Conservation (phyloP, 2,113 vertebrate species). For the Triplophysa dalaica region DNA sequence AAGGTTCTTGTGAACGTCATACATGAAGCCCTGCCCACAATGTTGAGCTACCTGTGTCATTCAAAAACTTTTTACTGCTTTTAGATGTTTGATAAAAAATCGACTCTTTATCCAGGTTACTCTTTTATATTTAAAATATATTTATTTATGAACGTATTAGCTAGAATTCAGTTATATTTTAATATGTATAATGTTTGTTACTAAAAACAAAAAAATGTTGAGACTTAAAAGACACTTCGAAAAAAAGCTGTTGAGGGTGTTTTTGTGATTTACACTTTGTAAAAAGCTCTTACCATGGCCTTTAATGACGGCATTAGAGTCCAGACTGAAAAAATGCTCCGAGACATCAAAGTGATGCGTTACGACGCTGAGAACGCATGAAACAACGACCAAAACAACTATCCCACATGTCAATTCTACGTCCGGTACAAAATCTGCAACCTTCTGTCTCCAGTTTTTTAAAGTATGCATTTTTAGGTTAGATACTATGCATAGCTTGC, state of each 20-base stretch:
- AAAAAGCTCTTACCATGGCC: conserved; percentile 52
- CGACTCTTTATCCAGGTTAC: too few relatives aligned
- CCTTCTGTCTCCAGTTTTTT: neutral
- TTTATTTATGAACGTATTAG: too few relatives aligned
- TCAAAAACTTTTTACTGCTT: too few relatives aligned
- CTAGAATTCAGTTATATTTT: neutral
- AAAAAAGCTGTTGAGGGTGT: neutral
- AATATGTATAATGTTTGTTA: neutral
- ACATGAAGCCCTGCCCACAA: too few relatives aligned
- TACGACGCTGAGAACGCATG: conserved; percentile 33
- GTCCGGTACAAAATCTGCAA: conserved; percentile 8
- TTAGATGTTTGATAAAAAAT: too few relatives aligned
- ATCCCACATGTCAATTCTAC: conserved; percentile 45
- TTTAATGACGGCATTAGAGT: conserved; percentile 35
- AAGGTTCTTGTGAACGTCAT: neutral
- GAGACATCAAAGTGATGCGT: conserved; percentile 25
- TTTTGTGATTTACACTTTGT: neutral
- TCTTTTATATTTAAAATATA: too few relatives aligned
- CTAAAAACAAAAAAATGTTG: neutral
- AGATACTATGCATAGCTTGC: neutral
- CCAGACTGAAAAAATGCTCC: conserved; percentile 43
- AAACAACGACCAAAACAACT: conserved; percentile 24
- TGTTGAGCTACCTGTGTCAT: too few relatives aligned
- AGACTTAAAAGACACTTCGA: neutral
- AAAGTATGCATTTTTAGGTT: conserved; percentile 19